Evolutionary conservation across 2,797 vertebrate species (phyloP), one percentile per base, ranked within the genome.

Genomic region (Silurus aristotelis): DNA sequence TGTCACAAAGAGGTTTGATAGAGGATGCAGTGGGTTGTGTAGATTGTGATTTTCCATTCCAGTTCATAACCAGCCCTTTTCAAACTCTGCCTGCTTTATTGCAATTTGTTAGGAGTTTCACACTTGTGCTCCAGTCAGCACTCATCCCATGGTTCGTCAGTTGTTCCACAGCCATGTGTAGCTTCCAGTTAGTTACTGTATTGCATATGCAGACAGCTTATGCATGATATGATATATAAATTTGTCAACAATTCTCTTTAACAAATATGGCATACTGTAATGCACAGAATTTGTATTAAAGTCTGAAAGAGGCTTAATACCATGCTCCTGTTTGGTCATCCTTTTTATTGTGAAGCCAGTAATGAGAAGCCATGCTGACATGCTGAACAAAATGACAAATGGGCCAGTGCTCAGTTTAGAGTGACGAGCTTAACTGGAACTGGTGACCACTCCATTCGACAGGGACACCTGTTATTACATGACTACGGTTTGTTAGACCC

Each of bases 381-480:
- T 71, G 15, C 43, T 43, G 66, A 71, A 27, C 20, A 58, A 71
- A 56, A 15, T 20, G 73, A 63, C 43, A 43, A 68, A 77, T 71
- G 52, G 55, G 61, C 52, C 61, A 7, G 64, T 2, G 58, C 56
- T 79, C 66, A 63, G 85, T 83, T 71, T 86, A 63, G 73, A 22
- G 31, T 60, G 72, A 46, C 60, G 6, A 25, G 25, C 19, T 83
- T 64, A n/a, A 58, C 56, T 72, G 67, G 58, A 72, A 38, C 70
- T 55, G 56, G 61, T 48, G 71, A 76, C 48, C 25, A 14, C 84
- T 82, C 38, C 46, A 22, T 31, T 67, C 82, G 84, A 85, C 63
- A 27, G 61, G 61, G 68, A 76, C 84, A 77, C 80, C 80, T 83
- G 80, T 86, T 86, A 31, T 52, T 17, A 83, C 46, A n/a, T 19